Evolutionary conservation across 2,888 invertebrate genomes (phyloP), one percentile per base, ranked within the genome.

Genomic region (Chalcosyrphus nemorum): DNA sequence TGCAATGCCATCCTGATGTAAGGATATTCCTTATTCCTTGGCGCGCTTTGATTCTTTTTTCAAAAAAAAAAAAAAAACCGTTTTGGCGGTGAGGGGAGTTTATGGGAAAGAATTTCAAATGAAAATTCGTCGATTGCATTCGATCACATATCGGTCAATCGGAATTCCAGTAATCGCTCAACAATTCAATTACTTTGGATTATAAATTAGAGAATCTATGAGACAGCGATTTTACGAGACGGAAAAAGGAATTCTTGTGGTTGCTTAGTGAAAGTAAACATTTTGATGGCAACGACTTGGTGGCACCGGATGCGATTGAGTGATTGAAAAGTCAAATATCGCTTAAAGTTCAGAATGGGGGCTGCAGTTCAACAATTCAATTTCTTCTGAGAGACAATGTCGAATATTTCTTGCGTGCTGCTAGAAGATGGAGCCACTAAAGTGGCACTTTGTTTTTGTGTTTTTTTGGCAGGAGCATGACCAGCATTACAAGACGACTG

Each of bases 131-230:
- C n/a, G 35, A 47, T 47, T 56, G n/a, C 54, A 76, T 81, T 65
- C 50, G 24, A 65, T 63, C 17, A 70, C 63, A 11, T 13, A 5
- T 2, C 4, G 76, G 76, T 70, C 81, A 76, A 50, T 65, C 41
- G 41, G 32, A 50, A 19, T 27, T 75, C 27, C n/a, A n/a, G n/a
- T 61, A 61, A 57, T 70, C 68, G 47, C 21, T 68, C 54, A 68
- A 75, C 15, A 29, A 54, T 68, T 74, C 61, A 61, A 61, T 52
- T 38, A 38, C 38, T 13, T 38, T 38, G 38, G 13, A 13, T 13
- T 38, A 32, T 32, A 32, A 32, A 32, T 32, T 11, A 4, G 32
- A 32, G 11, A 9, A 9, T 32, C 35, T n/a, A 35, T n/a, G n/a
- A 35, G 35, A 35, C 35, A 35, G 35, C n/a, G 3, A 35, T 35